Conservation (phyloP, 1,140 invertebrate genomes). For the Triops cancriformis region DNA sequence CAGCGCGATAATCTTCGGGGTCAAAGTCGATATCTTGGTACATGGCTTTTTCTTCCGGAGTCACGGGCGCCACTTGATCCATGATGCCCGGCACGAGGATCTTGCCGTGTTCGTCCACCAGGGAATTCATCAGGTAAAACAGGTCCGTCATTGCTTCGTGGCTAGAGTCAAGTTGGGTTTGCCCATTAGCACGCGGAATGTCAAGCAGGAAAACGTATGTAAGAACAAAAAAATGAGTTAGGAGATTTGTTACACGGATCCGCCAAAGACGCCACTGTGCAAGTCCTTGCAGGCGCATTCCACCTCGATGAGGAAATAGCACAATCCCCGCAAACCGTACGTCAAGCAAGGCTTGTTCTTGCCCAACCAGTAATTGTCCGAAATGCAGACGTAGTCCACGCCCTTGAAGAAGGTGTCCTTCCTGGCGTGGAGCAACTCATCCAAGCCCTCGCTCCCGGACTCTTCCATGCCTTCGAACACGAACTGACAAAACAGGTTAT, state of each 20-base stretch:
- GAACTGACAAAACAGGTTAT: conserved; percentile 50
- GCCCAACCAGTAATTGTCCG: conserved; percentile 98
- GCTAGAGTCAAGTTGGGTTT: too few species aligned
- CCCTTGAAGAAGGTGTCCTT: conserved; percentile 71
- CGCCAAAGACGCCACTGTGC: conserved; percentile 91
- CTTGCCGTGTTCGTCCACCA: conserved; percentile 73
- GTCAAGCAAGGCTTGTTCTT: conserved; percentile 94
- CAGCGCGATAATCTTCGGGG: conserved; percentile 61
- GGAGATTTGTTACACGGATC: conserved; percentile 59
- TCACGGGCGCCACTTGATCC: conserved; percentile 64
- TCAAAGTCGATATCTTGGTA: conserved; percentile 89
- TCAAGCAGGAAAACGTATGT: background rate
- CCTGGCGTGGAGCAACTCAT: conserved; percentile 65
- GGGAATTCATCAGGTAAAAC: conserved; percentile 68
- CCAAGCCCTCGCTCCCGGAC: conserved; percentile 87
- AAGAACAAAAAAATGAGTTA: background rate
- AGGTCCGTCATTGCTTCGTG: conserved; percentile 84
- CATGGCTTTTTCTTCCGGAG: conserved; percentile 60
- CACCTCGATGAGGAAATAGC: conserved; percentile 85
- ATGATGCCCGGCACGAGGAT: conserved; percentile 73
- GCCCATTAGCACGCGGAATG: background rate
- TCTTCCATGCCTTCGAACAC: conserved; percentile 99
- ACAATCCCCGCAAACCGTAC: conserved; percentile 88
- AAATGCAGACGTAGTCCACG: conserved; percentile 94
- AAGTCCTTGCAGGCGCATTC: conserved; percentile 83